Percentiles rank a stretch among this genome's conserved stretches.
These are phyloP conservation scores for Rhea pennata DNA, from an alignment of 2,113 vertebrate species.

Conservation along the genomic window DNA sequence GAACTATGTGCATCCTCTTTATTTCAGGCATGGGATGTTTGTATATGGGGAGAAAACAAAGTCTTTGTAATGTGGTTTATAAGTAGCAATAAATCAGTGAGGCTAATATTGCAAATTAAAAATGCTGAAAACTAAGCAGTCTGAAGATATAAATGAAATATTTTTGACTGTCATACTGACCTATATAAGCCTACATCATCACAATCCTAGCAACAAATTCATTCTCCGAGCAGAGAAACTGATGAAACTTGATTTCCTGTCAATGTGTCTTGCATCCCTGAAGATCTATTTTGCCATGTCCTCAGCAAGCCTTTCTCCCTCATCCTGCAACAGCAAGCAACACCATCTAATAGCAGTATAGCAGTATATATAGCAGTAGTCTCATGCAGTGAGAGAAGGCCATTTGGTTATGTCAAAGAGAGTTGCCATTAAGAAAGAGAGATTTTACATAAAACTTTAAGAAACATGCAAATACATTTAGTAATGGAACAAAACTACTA, in stretches of 20 bases:
- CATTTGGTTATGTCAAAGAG: neutral
- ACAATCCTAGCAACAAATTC: neutral
- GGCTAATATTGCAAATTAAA: constrained; percentile 12
- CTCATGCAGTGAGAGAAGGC: neutral
- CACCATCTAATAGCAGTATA: accelerated
- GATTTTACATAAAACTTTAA: neutral
- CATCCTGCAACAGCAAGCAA: too few species aligned
- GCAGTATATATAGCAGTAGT: neutral
- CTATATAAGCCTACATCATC: constrained; percentile 29
- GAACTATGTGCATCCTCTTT: neutral
- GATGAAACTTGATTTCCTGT: neutral
- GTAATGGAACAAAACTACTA: neutral
- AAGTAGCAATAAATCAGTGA: constrained; percentile 26
- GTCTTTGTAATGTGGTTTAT: constrained; percentile 3
- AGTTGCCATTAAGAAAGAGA: neutral
- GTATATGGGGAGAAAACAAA: neutral
- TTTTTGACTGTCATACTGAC: constrained; percentile 49
- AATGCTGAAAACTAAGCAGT: constrained; percentile 16
- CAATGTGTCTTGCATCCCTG: neutral
- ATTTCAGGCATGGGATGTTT: neutral
- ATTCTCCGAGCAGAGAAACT: neutral
- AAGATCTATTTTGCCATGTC: neutral
- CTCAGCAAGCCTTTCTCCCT: neutral
- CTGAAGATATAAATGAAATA: constrained; percentile 20
- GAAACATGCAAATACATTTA: neutral